Conservation (phyloP, 1,140 invertebrate species). For the Nasonia giraulti region DNA sequence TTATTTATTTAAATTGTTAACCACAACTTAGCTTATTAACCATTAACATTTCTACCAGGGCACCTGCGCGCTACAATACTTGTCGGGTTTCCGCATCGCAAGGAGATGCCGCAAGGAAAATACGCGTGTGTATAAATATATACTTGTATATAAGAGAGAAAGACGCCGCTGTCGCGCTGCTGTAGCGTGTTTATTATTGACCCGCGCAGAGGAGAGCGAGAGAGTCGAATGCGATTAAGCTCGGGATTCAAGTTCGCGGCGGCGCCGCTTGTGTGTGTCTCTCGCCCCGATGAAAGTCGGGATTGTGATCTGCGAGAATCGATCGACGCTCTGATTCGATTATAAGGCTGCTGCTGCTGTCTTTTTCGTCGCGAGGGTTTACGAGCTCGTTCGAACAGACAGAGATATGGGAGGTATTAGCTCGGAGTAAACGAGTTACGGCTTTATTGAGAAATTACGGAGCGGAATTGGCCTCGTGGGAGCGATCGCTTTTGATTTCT, state of each 20-base stretch:
- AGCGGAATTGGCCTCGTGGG: too few relatives aligned
- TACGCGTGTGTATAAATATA: neutral
- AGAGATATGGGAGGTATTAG: too few relatives aligned
- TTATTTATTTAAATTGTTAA: too few relatives aligned
- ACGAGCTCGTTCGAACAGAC: too few relatives aligned
- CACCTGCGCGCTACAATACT: neutral
- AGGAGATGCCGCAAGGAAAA: neutral
- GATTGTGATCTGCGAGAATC: neutral
- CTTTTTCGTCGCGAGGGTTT: too few relatives aligned
- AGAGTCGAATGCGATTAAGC: constrained; percentile 27
- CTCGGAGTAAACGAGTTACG: too few relatives aligned
- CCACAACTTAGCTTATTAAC: too few relatives aligned
- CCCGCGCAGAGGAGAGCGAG: constrained; percentile 15
- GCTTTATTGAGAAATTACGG: too few relatives aligned
- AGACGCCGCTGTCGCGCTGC: neutral
- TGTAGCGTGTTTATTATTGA: constrained; percentile 33
- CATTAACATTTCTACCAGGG: too few relatives aligned
- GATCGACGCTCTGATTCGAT: constrained; percentile 2
- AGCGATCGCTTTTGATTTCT: too few relatives aligned
- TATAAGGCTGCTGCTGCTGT: neutral
- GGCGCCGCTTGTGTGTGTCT: neutral
- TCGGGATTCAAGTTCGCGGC: constrained; percentile 35
- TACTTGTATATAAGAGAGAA: neutral
- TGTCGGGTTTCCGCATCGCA: neutral
- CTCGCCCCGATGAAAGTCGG: neutral